These are phyloP conservation scores for Actinopyga echinites DNA, from an alignment of 53 echinoderm and acorn worm genomes.

Conservation along the genomic window DNA sequence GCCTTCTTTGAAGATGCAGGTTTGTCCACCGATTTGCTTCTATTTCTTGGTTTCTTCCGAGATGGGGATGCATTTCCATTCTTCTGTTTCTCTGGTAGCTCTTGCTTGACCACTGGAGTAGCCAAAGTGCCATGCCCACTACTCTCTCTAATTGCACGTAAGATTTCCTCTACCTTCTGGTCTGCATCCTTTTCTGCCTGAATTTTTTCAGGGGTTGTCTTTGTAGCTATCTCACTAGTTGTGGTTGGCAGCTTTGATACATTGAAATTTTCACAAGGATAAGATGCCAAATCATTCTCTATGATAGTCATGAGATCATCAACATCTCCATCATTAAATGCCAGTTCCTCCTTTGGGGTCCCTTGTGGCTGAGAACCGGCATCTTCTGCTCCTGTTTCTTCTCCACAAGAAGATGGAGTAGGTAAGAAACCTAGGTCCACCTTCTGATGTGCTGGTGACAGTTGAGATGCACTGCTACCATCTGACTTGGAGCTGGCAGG, in stretches of 20 bases:
- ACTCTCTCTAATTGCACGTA: conserved; percentile 30
- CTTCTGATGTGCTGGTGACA: conserved; percentile 25
- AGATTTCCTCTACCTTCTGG: conserved; percentile 40
- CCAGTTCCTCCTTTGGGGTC: not conserved
- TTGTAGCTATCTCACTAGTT: not conserved
- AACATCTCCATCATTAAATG: conserved; percentile 30
- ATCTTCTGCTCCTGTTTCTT: not conserved
- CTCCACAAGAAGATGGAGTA: conserved; percentile 33
- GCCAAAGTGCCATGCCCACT: not conserved
- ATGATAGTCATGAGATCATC: conserved; percentile 36
- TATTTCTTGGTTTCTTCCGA: conserved; percentile 3
- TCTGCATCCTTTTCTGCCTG: conserved; percentile 35
- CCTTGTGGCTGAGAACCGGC: not conserved
- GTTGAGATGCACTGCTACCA: conserved; percentile 2
- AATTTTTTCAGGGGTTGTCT: not conserved
- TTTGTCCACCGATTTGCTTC: conserved; percentile 8
- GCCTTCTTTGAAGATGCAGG: conserved; percentile 10
- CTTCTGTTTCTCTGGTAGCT: not conserved
- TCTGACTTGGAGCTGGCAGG: not conserved
- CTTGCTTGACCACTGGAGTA: not conserved
- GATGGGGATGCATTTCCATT: not conserved
- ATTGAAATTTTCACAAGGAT: too few relatives aligned
- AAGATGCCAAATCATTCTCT: conserved; percentile 32
- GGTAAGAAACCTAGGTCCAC: conserved; percentile 4
- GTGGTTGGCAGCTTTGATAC: not conserved